phyloP scores from a whole-genome alignment of 2,888 invertebrate species.

The Protonemura montana region DNA sequence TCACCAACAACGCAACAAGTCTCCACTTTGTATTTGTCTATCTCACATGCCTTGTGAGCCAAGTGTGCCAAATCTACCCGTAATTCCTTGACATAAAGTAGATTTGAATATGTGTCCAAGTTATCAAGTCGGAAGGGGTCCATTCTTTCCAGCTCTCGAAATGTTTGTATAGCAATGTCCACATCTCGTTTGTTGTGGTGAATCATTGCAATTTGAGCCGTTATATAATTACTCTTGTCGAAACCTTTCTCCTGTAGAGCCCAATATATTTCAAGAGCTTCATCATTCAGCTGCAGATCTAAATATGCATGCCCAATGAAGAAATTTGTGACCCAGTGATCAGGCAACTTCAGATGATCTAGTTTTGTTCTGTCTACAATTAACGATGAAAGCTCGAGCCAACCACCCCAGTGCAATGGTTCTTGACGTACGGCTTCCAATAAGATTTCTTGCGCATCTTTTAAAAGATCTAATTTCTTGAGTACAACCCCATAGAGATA shows the following conservation, averaged over 20 bases:
- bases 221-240: conserved; percentile 85
- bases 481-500: conserved; percentile 92
- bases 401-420: conserved; percentile 94
- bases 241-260: conserved; percentile 82
- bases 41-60: conserved; percentile 91
- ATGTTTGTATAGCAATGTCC: conserved; percentile 85
- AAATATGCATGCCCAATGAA: conserved; percentile 90
- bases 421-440: conserved; percentile 78
- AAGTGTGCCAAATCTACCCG: conserved; percentile 90
- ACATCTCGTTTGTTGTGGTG: conserved; percentile 94
- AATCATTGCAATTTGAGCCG: conserved; percentile 90
- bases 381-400: conserved; percentile 88
- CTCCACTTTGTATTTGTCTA: conserved; percentile 96
- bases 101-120: conserved; percentile 95
- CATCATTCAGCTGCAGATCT: conserved; percentile 88
- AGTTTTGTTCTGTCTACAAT: conserved; percentile 82
- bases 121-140: conserved; percentile 96
- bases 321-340: conserved; percentile 94
- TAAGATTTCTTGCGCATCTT: conserved; percentile 80
- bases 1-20: conserved; percentile 97
- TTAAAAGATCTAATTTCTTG: conserved; percentile 82
- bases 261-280: conserved; percentile 84
- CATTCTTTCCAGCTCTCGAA: conserved; percentile 79
- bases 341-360: conserved; percentile 66
- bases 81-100: conserved; percentile 92